Evolutionary conservation across 2,113 vertebrate genomes (phyloP).

Genomic region (Semnopithecus entellus): DNA sequence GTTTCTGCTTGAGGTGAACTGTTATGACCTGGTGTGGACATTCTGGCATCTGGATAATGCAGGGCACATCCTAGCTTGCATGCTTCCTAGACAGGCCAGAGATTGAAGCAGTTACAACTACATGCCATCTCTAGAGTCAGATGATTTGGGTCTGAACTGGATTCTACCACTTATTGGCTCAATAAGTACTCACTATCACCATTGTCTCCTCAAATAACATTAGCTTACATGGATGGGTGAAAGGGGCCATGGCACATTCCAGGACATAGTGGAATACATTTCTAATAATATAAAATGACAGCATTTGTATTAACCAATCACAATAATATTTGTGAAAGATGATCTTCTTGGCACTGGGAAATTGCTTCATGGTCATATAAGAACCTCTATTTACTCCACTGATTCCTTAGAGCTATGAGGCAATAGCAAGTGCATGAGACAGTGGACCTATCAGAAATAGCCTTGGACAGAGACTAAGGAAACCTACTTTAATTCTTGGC

Average conservation of each 20-base stretch:
- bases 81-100: background rate
- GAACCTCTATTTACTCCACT: background rate
- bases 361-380: background rate
- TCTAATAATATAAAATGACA: background rate
- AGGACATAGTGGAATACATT: background rate
- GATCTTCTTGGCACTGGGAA: background rate
- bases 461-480: background rate
- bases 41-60: background rate
- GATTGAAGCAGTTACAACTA: background rate
- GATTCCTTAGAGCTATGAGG: background rate
- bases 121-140: background rate
- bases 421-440: background rate
- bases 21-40: background rate
- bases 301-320: background rate
- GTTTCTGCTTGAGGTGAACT: background rate
- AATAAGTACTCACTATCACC: background rate
- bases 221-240: background rate
- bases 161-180: background rate
- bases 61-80: background rate
- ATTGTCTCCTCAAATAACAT: background rate
- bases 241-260: background rate
- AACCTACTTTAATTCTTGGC: background rate
- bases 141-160: background rate
- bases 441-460: background rate
- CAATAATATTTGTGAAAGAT: background rate